These are phyloP conservation scores for Siniperca obscura DNA, from an alignment of 2,797 vertebrate species.

Conservation along the genomic window DNA sequence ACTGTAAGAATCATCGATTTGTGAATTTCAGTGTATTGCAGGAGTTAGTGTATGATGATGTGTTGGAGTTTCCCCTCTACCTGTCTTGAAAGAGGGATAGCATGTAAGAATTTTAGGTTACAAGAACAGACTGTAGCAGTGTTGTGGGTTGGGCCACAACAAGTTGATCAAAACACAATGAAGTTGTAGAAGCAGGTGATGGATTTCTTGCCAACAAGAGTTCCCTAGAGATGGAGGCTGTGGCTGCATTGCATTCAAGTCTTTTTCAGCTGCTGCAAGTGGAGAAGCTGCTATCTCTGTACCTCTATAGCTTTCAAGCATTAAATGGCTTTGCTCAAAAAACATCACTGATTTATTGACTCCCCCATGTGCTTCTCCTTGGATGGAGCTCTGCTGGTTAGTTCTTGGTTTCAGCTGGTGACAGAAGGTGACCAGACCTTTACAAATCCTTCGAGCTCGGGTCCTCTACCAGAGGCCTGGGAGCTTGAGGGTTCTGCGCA, in stretches of 20 bases:
- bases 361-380: neutral
- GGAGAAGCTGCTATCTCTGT: neutral
- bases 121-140: neutral
- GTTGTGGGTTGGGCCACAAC: too few species aligned
- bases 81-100: neutral
- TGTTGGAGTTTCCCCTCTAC: neutral
- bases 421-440: neutral
- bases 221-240: neutral
- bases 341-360: constrained; percentile 3
- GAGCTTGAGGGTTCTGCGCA: too few species aligned
- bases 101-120: neutral
- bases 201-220: neutral
- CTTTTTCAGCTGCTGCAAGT: neutral
- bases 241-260: neutral
- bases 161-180: constrained; percentile 6
- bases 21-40: too few species aligned
- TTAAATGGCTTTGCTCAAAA: neutral
- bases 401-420: neutral
- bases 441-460: too few species aligned
- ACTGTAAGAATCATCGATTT: neutral
- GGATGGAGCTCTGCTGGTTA: neutral
- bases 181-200: neutral
- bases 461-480: too few species aligned
- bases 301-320: neutral
- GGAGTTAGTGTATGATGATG: neutral